Percentiles rank a stretch among this genome's conserved stretches.
Conservation (phyloP, 2,797 vertebrate species). For the Pempheris klunzingeri region DNA sequence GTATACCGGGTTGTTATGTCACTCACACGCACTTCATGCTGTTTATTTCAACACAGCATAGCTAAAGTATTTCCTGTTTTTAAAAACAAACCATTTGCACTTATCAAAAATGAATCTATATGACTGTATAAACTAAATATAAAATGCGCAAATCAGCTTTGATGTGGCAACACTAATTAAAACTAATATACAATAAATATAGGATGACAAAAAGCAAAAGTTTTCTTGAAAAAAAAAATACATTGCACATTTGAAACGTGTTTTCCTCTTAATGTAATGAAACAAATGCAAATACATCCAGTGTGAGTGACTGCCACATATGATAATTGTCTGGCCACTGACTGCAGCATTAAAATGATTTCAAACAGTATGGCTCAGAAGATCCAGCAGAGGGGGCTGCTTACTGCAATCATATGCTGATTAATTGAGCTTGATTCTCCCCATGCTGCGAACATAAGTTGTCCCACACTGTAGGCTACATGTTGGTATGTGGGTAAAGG, state of each 20-base stretch:
- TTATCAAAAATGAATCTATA: conserved; percentile 50
- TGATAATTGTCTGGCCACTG: conserved; percentile 72
- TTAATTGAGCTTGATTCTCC: conserved; percentile 87
- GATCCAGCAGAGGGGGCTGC: conserved; percentile 88
- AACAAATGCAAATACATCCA: conserved; percentile 53
- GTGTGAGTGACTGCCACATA: conserved; percentile 57
- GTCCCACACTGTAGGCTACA: conserved; percentile 85
- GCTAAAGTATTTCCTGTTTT: conserved; percentile 91
- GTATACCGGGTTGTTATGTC: conserved; percentile 72
- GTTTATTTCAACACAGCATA: conserved; percentile 86
- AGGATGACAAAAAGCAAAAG: conserved; percentile 32
- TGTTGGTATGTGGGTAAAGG: conserved; percentile 86
- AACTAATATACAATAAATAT: conserved; percentile 43
- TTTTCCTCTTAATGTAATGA: conserved; percentile 50
- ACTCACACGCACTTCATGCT: conserved; percentile 77
- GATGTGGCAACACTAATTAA: conserved; percentile 40
- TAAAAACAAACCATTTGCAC: conserved; percentile 53
- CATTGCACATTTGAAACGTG: conserved; percentile 36
- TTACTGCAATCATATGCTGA: conserved; percentile 87
- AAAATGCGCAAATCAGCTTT: conserved; percentile 57
- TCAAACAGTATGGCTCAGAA: conserved; percentile 81
- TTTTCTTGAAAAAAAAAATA: conserved; percentile 38
- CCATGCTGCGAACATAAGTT: conserved; percentile 87
- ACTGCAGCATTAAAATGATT: conserved; percentile 76
- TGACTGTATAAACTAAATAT: conserved; percentile 47